Percentiles rank a stretch among this genome's conserved stretches.
These are phyloP conservation scores for Aelia acuminata DNA, from an alignment of 2,888 invertebrate genomes.

Conservation along the genomic window DNA sequence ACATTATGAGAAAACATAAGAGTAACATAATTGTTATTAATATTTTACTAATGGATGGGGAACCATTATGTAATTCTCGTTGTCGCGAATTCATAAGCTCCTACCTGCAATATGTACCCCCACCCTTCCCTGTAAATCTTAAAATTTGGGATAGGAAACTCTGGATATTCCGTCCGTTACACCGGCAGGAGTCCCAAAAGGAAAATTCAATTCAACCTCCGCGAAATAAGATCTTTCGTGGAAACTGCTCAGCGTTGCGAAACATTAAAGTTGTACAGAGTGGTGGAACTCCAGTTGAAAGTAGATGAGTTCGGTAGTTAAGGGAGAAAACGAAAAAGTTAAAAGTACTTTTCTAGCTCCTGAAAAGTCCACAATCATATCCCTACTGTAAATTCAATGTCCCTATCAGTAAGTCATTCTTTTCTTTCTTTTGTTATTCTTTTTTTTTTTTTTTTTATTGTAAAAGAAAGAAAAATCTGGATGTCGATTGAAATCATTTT, in stretches of 20 bases:
- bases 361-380: neutral
- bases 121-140: neutral
- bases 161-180: neutral
- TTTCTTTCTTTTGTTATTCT: too few species aligned
- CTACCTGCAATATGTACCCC: too few species aligned
- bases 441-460: too few species aligned
- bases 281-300: neutral
- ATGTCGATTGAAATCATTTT: too few species aligned
- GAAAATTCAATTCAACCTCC: neutral
- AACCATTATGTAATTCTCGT: too few species aligned
- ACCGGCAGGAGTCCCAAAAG: neutral
- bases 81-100: too few species aligned
- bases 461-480: too few species aligned
- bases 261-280: neutral
- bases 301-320: neutral
- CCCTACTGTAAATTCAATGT: neutral
- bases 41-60: too few species aligned
- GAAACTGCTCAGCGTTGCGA: conserved; percentile 19
- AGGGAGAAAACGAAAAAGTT: neutral
- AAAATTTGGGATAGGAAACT: neutral
- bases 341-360: neutral
- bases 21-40: too few species aligned
- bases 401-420: neutral
- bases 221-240: neutral
- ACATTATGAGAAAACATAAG: too few species aligned